Evolutionary conservation across 1,140 invertebrate species (phyloP).

Genomic region (Berghia stephanieae): DNA sequence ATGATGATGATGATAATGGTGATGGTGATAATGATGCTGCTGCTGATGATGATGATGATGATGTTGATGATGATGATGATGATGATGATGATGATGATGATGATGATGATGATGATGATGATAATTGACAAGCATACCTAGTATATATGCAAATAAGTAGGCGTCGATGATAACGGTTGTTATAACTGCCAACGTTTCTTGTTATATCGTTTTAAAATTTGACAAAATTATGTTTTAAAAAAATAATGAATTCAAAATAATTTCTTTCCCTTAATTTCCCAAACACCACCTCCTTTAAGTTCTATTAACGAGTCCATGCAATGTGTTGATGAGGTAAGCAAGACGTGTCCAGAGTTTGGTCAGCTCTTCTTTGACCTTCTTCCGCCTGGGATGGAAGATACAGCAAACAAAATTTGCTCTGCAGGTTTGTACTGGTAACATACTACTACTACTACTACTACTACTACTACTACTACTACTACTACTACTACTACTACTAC

Average conservation of each 20-base stretch:
- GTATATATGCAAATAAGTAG: background rate
- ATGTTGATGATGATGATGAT: conserved; percentile 3
- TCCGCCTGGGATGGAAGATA: conserved; percentile 36
- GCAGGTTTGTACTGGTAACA: conserved; percentile 22
- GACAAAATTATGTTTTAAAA: too few species aligned
- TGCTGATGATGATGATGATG: too few species aligned
- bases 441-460: background rate
- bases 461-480: background rate
- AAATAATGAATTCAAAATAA: too few species aligned
- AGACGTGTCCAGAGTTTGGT: conserved; percentile 36
- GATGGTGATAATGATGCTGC: too few species aligned
- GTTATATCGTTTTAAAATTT: background rate
- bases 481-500: too few species aligned
- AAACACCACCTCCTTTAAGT: conserved; percentile 11
- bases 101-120: background rate
- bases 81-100: conserved; percentile 7
- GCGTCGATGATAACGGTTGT: background rate
- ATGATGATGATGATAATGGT: conserved; percentile 1
- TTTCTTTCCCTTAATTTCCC: too few species aligned
- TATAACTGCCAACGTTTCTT: background rate
- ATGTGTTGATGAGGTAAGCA: conserved; percentile 32
- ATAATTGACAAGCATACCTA: too few species aligned
- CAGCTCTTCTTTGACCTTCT: conserved; percentile 41
- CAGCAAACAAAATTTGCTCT: conserved; percentile 39
- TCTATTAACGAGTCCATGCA: conserved; percentile 41